Conservation (phyloP, 1,140 invertebrate species). For the Papilio polyxenes region DNA sequence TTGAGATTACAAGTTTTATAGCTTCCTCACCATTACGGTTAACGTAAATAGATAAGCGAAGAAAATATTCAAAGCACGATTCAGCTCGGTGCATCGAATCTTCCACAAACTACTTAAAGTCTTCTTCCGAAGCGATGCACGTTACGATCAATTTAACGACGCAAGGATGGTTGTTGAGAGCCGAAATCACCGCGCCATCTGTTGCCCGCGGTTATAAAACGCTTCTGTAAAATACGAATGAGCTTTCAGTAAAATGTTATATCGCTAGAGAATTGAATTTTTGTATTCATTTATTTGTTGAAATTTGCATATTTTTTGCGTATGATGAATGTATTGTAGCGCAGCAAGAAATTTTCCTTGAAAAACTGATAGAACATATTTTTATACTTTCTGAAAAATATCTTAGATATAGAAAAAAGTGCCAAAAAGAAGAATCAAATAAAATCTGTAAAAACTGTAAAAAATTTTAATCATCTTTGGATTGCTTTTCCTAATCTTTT, state of each 20-base stretch:
- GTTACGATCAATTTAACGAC: conserved; percentile 27
- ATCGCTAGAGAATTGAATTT: conserved; percentile 1
- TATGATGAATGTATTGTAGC: background rate
- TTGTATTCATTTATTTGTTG: background rate
- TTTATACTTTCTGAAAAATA: no score
- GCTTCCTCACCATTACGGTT: background rate
- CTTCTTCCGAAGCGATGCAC: conserved; percentile 26
- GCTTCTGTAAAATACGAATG: conserved; percentile 15
- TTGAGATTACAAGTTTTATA: background rate
- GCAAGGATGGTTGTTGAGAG: conserved; percentile 26
- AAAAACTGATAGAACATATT: no score
- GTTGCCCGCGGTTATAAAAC: conserved; percentile 24
- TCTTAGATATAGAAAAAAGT: no score
- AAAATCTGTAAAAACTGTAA: no score
- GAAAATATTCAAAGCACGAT: conserved; percentile 18
- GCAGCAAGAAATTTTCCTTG: no score
- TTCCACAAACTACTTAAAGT: conserved; percentile 18
- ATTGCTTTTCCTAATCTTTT: background rate
- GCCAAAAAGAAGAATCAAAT: no score
- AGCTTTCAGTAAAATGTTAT: conserved; percentile 4
- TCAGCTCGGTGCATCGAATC: conserved; percentile 10
- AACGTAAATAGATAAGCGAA: conserved; percentile 16
- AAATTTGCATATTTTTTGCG: background rate
- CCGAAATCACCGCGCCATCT: conserved; percentile 20
- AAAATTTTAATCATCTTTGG: no score